Evolutionary conservation across 2,888 invertebrate genomes (phyloP), one percentile per base, ranked within the genome.

Genomic region (Calephelis perditalis): DNA sequence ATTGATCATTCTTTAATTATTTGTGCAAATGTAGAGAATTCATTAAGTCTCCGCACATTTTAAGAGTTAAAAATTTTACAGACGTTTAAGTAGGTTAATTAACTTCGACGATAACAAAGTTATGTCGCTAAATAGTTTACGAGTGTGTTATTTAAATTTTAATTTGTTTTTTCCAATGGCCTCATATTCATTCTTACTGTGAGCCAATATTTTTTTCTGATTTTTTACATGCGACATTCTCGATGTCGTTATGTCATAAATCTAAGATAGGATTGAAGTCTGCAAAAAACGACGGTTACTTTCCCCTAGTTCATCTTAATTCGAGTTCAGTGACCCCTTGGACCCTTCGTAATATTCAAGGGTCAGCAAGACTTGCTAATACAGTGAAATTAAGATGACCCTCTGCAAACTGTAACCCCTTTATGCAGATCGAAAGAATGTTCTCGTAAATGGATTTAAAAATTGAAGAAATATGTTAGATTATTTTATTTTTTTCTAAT

Each of bases 321-420:
- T 78, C 79, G 76, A 68, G 82, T 78, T 86, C 87, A 77, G 66
- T 77, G 82, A 86, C 86, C 87, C 75, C 56, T 62, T 74, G 78
- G 76, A 78, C 87, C 86, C 86, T 81, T 81, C 77, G 78, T 86
- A 86, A 88, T 87, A 82, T 77, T 81, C 82, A 79, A 76, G 77
- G 89, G 85, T 81, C 79, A 72, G 78, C 77, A 86, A 86, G 87
- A 86, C 79, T 84, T 76, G 79, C 80, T 84, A 83, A 86, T 83
- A 82, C 84, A 74, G 78, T 76, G 76, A 88, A 87, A 89, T 89
- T 87, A 90, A 90, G 89, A 90, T 74, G 82, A 84, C 84, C 86
- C 86, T 78, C 81, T 68, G 67, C 68, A 70, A 73, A 78, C 82
- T 82, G 80, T 76, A 80, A 81, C 82, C 82, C 83, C 76, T 72